A percentile compares a stretch with the other conserved stretches of the same genome.
Conservation (phyloP, 2,113 vertebrate species). For the Hydrolagus affinis region DNA sequence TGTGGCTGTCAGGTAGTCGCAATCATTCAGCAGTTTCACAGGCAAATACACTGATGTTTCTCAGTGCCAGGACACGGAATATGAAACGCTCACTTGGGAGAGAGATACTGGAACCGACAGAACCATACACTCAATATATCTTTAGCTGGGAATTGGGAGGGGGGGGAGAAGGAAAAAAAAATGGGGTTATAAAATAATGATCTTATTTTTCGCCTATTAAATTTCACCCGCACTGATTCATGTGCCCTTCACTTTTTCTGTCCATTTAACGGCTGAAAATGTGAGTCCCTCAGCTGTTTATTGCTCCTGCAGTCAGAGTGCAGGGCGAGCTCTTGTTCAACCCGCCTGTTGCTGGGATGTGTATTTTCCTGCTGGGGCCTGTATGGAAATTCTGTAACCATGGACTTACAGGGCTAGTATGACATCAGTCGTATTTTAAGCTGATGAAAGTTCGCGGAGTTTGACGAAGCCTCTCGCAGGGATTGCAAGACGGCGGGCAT, state of each 20-base stretch:
- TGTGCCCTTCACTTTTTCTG: constrained; percentile 12
- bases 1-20: no score
- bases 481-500: not conserved
- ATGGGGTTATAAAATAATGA: no score
- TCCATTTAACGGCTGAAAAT: constrained; percentile 13
- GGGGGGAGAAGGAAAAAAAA: no score
- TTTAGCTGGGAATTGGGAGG: no score
- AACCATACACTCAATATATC: no score
- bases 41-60: no score
- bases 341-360: not conserved
- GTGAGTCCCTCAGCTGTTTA: constrained; percentile 17
- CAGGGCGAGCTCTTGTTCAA: not conserved
- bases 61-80: no score
- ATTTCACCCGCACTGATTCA: no score
- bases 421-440: constrained; percentile 1
- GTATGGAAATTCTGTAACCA: not conserved
- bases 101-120: no score
- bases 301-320: not conserved
- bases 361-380: not conserved
- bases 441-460: not conserved
- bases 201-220: no score
- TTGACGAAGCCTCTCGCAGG: not conserved
- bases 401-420: not conserved
- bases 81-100: no score
- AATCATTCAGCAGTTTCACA: no score